Conservation (phyloP, 2,797 vertebrate species). For the Hybognathus amarus region DNA sequence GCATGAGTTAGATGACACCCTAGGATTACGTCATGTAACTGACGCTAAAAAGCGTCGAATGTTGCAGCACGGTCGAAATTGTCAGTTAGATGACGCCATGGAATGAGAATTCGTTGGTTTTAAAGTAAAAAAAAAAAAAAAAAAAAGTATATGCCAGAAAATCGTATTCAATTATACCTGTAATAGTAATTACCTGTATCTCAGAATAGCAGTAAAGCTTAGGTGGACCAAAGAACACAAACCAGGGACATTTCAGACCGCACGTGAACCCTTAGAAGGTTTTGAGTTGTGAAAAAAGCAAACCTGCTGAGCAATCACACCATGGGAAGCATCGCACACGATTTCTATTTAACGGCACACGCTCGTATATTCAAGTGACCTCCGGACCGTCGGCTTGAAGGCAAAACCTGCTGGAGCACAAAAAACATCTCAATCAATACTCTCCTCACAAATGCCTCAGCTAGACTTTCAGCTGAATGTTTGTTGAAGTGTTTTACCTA, state of each 20-base stretch:
- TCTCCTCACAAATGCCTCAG: conserved; percentile 19
- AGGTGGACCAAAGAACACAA: conserved; percentile 32
- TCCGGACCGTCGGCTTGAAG: conserved; percentile 15
- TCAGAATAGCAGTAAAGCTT: conserved; percentile 21
- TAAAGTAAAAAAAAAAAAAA: no score
- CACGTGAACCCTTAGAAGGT: conserved; percentile 21
- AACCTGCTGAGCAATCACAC: conserved; percentile 50
- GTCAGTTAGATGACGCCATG: no score
- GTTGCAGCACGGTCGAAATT: no score
- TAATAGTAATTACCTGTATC: conserved; percentile 2
- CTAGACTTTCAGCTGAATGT: conserved; percentile 13
- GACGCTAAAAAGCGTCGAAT: no score
- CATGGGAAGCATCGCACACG: conserved; percentile 16
- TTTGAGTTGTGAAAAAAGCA: conserved; percentile 40
- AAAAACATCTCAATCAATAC: conserved; percentile 51
- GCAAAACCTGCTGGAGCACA: conserved; percentile 47
- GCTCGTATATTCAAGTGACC: conserved; percentile 47
- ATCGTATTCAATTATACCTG: neutral
- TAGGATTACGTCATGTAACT: no score
- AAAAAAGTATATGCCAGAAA: no score
- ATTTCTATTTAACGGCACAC: conserved; percentile 32
- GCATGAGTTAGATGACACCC: no score
- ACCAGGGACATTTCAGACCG: conserved; percentile 19
- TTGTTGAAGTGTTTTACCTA: conserved; percentile 33
- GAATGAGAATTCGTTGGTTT: no score